These are phyloP conservation scores for Acanthurus tractus DNA, from an alignment of 2,797 vertebrate species.

Conservation along the genomic window DNA sequence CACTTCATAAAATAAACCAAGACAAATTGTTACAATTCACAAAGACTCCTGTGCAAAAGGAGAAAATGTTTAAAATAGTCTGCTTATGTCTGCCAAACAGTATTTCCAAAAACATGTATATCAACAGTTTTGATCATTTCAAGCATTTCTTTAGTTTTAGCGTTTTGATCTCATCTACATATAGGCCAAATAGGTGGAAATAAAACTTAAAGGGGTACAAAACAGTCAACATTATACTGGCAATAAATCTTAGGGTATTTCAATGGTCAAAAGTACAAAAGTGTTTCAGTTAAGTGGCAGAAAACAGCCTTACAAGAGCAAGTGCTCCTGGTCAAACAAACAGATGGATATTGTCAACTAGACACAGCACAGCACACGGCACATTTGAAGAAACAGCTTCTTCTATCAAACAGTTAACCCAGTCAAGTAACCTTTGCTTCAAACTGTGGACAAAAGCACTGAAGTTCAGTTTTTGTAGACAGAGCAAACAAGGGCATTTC, in stretches of 20 bases:
- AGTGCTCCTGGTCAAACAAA: slow-evolving; percentile 51
- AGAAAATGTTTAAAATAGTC: slow-evolving; percentile 6
- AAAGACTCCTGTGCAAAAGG: slow-evolving; percentile 21
- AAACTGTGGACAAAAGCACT: slow-evolving; percentile 30
- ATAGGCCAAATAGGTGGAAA: slow-evolving; percentile 6
- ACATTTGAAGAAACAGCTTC: slow-evolving; percentile 40
- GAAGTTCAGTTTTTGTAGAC: slow-evolving; percentile 38
- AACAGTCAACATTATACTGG: slow-evolving; percentile 26
- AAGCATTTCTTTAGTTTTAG: slow-evolving; percentile 3
- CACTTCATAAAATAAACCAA: slow-evolving; percentile 48
- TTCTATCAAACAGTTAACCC: slow-evolving; percentile 42
- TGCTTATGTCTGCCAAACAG: neutral
- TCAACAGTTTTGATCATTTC: slow-evolving; percentile 13
- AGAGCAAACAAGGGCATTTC: slow-evolving; percentile 55
- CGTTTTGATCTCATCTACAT: slow-evolving; percentile 8
- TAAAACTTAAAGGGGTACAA: slow-evolving; percentile 21
- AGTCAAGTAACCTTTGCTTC: slow-evolving; percentile 26
- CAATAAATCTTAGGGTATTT: slow-evolving; percentile 14
- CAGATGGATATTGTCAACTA: slow-evolving; percentile 28
- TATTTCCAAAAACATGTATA: slow-evolving; percentile 17
- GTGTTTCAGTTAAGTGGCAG: slow-evolving; percentile 34
- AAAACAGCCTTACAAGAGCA: slow-evolving; percentile 46
- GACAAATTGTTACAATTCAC: slow-evolving; percentile 33
- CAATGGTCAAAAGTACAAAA: slow-evolving; percentile 35
- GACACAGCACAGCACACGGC: slow-evolving; percentile 60